Percentiles rank a stretch among this genome's conserved stretches.
Conservation (phyloP, 2,797 vertebrate genomes). For the Scolopax bukidnonensis region DNA sequence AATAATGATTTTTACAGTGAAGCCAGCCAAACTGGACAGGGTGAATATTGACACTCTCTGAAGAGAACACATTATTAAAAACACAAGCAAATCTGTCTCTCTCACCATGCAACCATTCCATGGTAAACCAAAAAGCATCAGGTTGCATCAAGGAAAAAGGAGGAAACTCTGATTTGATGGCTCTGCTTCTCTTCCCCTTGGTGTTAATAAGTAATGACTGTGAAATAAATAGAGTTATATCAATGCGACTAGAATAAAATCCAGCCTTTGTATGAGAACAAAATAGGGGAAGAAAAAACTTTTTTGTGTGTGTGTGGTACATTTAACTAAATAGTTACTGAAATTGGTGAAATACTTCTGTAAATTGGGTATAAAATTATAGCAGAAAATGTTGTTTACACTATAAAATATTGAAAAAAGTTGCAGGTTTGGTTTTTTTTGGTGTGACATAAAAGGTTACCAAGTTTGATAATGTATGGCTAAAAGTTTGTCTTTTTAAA, state of each 20-base stretch:
- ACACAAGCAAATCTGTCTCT: conserved; percentile 54
- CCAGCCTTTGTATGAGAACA: neutral
- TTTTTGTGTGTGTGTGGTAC: neutral
- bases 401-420: neutral
- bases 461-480: neutral
- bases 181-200: conserved; percentile 28
- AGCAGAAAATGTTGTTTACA: neutral
- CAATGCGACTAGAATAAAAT: conserved; percentile 21
- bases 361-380: neutral
- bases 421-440: neutral
- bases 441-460: neutral
- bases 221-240: conserved; percentile 53
- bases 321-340: conserved; percentile 11
- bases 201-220: conserved; percentile 28
- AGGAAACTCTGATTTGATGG: conserved; percentile 30
- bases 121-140: conserved; percentile 57
- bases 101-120: conserved; percentile 39
- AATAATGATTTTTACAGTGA: conserved; percentile 17
- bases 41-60: conserved; percentile 23
- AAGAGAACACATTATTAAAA: conserved; percentile 67
- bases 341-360: neutral
- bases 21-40: neutral
- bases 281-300: neutral
- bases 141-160: conserved; percentile 53
- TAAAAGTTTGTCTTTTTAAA: neutral